These are phyloP conservation scores for Oreocharis arfaki DNA, from an alignment of 2,113 vertebrate genomes.

Conservation along the genomic window DNA sequence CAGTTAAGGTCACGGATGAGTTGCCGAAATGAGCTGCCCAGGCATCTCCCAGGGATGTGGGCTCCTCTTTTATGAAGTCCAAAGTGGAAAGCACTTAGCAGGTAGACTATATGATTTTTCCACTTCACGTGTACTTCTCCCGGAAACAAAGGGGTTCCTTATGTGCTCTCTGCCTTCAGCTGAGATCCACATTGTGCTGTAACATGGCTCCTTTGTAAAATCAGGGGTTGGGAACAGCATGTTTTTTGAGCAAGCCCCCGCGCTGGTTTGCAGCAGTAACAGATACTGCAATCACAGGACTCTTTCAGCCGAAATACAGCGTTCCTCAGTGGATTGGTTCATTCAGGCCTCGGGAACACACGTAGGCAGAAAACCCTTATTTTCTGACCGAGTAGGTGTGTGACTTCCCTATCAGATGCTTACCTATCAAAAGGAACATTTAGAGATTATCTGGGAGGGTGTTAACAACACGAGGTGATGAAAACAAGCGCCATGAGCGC, in stretches of 20 bases:
- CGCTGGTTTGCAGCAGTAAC: background rate
- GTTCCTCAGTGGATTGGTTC: background rate
- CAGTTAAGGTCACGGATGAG: background rate
- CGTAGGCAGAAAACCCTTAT: background rate
- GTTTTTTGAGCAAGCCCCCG: background rate
- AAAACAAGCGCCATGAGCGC: accelerated
- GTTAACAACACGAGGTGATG: background rate
- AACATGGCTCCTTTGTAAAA: background rate
- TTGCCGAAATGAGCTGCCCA: background rate
- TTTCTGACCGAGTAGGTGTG: background rate
- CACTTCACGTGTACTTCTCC: background rate
- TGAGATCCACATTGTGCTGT: background rate
- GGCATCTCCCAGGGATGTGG: background rate
- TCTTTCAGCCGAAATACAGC: background rate
- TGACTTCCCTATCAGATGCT: background rate
- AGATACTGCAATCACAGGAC: background rate
- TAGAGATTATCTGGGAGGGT: background rate
- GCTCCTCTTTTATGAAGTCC: background rate
- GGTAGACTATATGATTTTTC: constrained; percentile 1
- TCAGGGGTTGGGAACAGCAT: background rate
- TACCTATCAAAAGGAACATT: background rate
- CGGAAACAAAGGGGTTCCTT: constrained; percentile 26
- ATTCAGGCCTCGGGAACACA: background rate
- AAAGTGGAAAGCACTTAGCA: constrained; percentile 39
- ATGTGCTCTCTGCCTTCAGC: background rate